These are phyloP conservation scores for Prosapia bicincta DNA, from an alignment of 2,888 invertebrate genomes.

Conservation along the genomic window DNA sequence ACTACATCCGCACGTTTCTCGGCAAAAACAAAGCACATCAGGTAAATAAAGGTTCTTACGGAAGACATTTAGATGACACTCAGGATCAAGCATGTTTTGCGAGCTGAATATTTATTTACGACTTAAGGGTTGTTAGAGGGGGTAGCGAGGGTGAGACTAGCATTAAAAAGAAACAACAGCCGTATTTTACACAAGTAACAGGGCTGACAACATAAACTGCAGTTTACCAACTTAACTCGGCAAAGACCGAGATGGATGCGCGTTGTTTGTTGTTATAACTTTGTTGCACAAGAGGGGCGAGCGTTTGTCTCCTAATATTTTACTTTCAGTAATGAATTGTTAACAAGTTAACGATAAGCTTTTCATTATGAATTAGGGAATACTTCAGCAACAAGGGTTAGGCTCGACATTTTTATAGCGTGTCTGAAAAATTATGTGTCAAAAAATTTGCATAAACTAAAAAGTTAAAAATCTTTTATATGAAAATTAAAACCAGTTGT, in stretches of 20 bases:
- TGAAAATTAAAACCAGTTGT: too few relatives aligned
- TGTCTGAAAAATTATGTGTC: too few relatives aligned
- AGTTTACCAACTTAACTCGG: background rate
- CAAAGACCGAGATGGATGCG: background rate
- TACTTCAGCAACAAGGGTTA: background rate
- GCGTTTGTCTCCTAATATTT: background rate
- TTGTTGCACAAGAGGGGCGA: background rate
- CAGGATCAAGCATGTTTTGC: background rate
- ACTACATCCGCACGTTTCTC: too few relatives aligned
- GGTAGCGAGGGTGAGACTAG: background rate
- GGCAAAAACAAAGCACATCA: too few relatives aligned
- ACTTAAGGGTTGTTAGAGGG: background rate
- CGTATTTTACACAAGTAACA: background rate
- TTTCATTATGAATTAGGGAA: background rate
- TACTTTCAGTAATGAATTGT: background rate
- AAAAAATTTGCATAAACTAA: too few relatives aligned
- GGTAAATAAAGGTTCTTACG: too few relatives aligned
- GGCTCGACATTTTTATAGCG: too few relatives aligned
- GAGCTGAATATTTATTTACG: background rate
- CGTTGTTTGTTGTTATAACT: background rate
- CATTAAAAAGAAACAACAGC: background rate
- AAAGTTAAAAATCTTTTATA: too few relatives aligned
- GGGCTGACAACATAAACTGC: conserved; percentile 2
- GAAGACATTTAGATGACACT: background rate
- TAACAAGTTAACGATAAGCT: background rate